These are phyloP conservation scores for Rhamnusium bicolor DNA, from an alignment of 2,888 invertebrate genomes.

Conservation along the genomic window DNA sequence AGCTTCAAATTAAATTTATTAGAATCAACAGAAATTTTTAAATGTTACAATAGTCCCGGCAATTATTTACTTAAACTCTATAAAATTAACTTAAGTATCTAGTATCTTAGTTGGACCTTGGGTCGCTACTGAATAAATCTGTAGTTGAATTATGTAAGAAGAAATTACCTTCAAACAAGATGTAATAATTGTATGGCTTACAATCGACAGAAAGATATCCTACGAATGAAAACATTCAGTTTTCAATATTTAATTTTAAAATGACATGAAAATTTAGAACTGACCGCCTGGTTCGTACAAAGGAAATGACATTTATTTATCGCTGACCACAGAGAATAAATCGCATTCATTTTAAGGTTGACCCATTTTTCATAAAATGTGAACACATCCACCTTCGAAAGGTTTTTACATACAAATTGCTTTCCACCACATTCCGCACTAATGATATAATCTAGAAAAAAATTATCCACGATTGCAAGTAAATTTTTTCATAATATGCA, in stretches of 20 bases:
- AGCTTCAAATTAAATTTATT: no score
- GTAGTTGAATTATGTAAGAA: no score
- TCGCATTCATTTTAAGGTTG: not conserved
- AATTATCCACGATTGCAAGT: not conserved
- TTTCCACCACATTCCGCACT: not conserved
- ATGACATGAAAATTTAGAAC: not conserved
- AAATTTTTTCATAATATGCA: slow-evolving; percentile 10
- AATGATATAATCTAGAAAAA: not conserved
- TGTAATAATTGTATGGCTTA: no score
- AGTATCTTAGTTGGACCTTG: no score
- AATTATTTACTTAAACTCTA: no score
- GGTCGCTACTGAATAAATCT: no score
- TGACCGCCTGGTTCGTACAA: not conserved
- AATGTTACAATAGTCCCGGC: no score
- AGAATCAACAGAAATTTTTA: no score
- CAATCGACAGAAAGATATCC: not conserved
- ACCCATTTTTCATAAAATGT: not conserved
- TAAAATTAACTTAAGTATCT: no score
- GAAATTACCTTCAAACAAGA: no score
- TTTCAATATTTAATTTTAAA: not conserved
- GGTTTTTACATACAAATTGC: not conserved
- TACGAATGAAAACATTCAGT: not conserved
- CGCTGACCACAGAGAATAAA: not conserved
- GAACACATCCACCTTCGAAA: not conserved
- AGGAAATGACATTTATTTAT: not conserved